Percentiles rank a stretch among this genome's conserved stretches.
Evolutionary conservation across 2,113 vertebrate genomes (phyloP).

Genomic region (Lynx canadensis): DNA sequence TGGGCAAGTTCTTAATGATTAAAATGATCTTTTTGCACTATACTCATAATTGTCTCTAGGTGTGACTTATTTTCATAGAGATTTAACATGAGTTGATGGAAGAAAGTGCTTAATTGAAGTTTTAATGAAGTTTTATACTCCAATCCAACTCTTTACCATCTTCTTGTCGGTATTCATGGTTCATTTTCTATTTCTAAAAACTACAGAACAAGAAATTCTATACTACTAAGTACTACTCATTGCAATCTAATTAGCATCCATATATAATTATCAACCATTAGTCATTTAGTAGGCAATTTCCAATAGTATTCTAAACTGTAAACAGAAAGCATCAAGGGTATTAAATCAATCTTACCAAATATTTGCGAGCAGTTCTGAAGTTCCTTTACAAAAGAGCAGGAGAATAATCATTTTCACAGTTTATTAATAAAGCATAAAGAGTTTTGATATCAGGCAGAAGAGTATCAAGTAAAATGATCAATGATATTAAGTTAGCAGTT

Average conservation of each 20-base stretch:
- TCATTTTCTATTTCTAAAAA: conserved; percentile 2
- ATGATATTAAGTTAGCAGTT: not conserved
- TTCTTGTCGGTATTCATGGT: not conserved
- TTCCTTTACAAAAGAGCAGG: conserved; percentile 1
- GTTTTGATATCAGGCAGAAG: not conserved
- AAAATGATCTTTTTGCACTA: conserved; percentile 34
- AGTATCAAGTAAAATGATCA: not conserved
- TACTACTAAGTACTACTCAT: not conserved
- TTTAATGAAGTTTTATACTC: not conserved
- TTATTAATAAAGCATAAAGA: not conserved
- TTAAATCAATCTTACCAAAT: conserved; percentile 1
- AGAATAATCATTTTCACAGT: not conserved
- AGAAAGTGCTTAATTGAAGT: not conserved
- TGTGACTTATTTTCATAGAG: conserved; percentile 28
- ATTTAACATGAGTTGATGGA: conserved; percentile 5
- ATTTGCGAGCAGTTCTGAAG: not conserved
- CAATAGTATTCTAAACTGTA: conserved; percentile 25
- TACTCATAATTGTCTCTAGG: not conserved
- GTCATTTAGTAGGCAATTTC: conserved; percentile 15
- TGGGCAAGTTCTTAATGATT: conserved; percentile 25
- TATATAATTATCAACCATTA: conserved; percentile 35
- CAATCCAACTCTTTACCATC: not conserved
- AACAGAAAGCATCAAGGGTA: not conserved
- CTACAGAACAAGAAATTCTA: not conserved
- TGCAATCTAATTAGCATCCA: conserved; percentile 1